phyloP scores from a whole-genome alignment of 1,140 invertebrate species.

The Physella acuta region DNA sequence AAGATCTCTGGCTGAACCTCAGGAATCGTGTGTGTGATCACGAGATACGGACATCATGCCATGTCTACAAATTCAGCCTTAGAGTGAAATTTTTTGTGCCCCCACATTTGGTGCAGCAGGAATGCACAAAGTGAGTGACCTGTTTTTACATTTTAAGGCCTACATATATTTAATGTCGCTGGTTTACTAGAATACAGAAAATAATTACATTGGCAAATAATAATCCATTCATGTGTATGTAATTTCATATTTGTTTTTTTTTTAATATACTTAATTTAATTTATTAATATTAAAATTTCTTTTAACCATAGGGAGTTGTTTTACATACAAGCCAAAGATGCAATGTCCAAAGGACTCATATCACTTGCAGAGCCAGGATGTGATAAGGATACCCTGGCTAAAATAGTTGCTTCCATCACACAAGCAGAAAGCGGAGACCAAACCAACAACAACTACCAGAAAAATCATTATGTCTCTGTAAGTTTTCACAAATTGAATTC shows the following conservation, averaged over 20 bases:
- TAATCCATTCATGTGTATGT: not conserved
- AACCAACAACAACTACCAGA: conserved; percentile 31
- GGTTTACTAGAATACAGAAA: not conserved
- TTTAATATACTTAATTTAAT: not conserved
- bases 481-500: too few species aligned
- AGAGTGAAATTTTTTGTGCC: conserved; percentile 88
- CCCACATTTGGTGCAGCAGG: conserved; percentile 80
- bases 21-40: conserved; percentile 77
- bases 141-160: too few species aligned
- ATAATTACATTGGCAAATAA: not conserved
- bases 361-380: conserved; percentile 2
- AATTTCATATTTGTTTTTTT: not conserved
- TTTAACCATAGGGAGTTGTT: conserved; percentile 72
- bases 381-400: conserved; percentile 69
- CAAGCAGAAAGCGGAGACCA: conserved; percentile 70
- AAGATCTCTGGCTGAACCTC: conserved; percentile 81
- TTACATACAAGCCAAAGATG: conserved; percentile 77
- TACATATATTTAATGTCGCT: not conserved
- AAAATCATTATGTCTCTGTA: conserved; percentile 32
- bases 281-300: not conserved
- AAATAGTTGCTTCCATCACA: conserved; percentile 75
- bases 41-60: conserved; percentile 63
- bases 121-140: conserved; percentile 72
- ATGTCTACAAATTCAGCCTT: conserved; percentile 68
- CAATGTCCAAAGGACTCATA: conserved; percentile 60